These are phyloP conservation scores for Bacillus rossius DNA, from an alignment of 1,140 invertebrate genomes.

Conservation along the genomic window DNA sequence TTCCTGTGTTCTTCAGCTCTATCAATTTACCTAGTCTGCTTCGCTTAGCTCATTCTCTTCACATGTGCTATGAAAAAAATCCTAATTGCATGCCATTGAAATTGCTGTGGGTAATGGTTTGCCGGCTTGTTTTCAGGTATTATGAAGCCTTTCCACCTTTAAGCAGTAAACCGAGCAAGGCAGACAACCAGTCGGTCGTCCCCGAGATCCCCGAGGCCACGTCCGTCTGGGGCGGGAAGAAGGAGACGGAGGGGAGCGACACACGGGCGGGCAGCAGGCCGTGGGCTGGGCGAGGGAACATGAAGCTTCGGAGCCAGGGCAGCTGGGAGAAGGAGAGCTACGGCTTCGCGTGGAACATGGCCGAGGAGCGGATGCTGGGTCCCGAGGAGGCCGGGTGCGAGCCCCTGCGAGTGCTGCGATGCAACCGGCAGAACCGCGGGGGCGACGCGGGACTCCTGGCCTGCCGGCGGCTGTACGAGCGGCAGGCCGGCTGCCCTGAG, in stretches of 20 bases:
- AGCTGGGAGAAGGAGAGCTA: conserved; percentile 6
- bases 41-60: too few species aligned
- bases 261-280: neutral
- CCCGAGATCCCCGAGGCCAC: neutral
- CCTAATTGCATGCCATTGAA: too few species aligned
- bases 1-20: too few species aligned
- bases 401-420: too few species aligned
- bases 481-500: neutral
- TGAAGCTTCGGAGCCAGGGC: conserved; percentile 5
- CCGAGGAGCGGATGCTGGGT: neutral
- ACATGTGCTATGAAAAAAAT: too few species aligned
- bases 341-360: conserved; percentile 8
- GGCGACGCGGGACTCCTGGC: too few species aligned
- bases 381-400: neutral
- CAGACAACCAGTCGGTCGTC: neutral
- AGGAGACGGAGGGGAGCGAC: neutral
- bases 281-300: conserved; percentile 18
- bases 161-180: conserved; percentile 15
- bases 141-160: conserved; percentile 25
- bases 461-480: neutral
- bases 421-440: too few species aligned
- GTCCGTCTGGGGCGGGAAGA: conserved; percentile 18
- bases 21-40: too few species aligned
- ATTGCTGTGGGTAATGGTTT: too few species aligned
- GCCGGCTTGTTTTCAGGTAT: conserved; percentile 18